Base-by-base conservation (phyloP, 2,888 invertebrate genomes). In the Masnerella sp. region DNA sequence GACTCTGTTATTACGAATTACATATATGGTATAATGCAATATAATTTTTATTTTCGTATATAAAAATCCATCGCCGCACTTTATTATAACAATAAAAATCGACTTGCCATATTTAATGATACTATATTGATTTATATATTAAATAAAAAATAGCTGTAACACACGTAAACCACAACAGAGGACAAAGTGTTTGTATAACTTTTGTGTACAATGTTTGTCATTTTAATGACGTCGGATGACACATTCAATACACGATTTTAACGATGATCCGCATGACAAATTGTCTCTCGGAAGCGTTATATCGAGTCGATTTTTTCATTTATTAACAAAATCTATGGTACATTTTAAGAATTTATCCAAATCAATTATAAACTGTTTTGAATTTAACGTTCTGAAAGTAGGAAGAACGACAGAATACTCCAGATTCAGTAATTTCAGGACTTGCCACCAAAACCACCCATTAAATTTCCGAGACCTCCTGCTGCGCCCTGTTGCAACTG, bases 401-500 rank as follows among this genome's bases (percentile, higher is more conserved):
- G 68, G 52, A 69, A 69, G 68, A 69, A 52, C 68, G 14, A 47
- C 25, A 5, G 4, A 12, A 20, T 18, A 11, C 11, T 5, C 5
- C 61, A 5, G 32, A 20, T 14, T 42, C 5, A 38, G 38, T 32
- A 1, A 22, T 8, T 70, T 88, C 84, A 88, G 72, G 87, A 89
- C 81, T 89, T 89, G 28, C 89, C 89, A 65, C 90, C 90, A 75
- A 90, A 89, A 68, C 90, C 89, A 52, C 90, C 89, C 90, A 91
- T 90, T 77, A 91, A 85, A 87, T 91, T 91, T 32, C 88, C 88
- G 51, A 88, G 78, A 22, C 91, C 90, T 22, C 91, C 91, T 0
- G 90, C 89, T 2, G 90, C 90, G 1, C 92, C 91, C 74, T 91
- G 90, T 83, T 94, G 94, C 77, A 98, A 89, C 85, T 97, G 99